Base-by-base conservation (phyloP, 2,113 vertebrate genomes). In the Proteles cristata region DNA sequence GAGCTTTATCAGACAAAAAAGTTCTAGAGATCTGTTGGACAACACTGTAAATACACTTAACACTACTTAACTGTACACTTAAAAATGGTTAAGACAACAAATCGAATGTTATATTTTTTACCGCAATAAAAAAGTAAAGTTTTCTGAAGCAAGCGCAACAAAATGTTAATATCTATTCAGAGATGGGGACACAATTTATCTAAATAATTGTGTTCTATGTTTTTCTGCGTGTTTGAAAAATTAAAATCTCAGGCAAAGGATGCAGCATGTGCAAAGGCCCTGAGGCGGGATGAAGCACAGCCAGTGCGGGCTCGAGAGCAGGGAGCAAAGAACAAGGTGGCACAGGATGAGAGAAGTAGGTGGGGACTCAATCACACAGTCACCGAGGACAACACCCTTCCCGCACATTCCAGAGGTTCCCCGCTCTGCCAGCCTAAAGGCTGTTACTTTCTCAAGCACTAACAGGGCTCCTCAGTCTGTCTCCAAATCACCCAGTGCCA, bases 341-440 rank as follows among this genome's bases (percentile, higher is more conserved):
- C 95, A 89, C 66, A 55, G 66, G 68, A 92, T 97, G 94, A 85
- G 74, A 96, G 80, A 95, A 61, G 11, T 26, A 23, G 69, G 55
- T 90, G 93, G 53, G 26, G 94, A 95, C 48, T 28, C 0, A 0
- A 26, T 69, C 79, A 50, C 3, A 50, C 23, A 53, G 53, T 93
- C 69, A 17, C 81, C 17, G 39, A n/a, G 65, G 81, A 83, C 90
- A 71, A 48, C 21, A 0, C 69, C 94, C 90, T 92, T 45, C 68
- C 90, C 55, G 3, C 83, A 94, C 94, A 97, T 94, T 96, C 96
- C 95, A 81, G 73, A 94, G 28, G 65, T 19, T 84, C 31, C 79
- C 5, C 3, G n/a, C 66, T 31, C 68, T 63, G 71, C 81, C 77
- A 48, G 92, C 43, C 33, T 7, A 11, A 33, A 48, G 50, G 63